Base-by-base conservation (phyloP, 2,113 vertebrate species). In the Hydrochoerus hydrochaeris region DNA sequence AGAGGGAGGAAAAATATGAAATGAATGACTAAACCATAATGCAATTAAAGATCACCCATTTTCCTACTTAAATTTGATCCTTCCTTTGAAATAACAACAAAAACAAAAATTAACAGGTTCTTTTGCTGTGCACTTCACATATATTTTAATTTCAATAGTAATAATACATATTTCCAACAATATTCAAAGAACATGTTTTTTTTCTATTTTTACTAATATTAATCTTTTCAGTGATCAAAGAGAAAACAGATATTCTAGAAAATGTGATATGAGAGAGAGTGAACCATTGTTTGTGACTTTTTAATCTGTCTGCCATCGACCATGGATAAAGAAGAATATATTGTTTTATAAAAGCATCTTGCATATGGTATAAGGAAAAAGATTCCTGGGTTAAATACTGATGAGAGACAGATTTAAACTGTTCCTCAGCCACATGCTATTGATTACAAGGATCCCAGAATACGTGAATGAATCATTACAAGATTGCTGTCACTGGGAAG, bases 291-390 rank as follows among this genome's bases (percentile, higher is more conserved):
- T 85, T 63, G 35, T 62, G 32, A 86, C 16, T 30, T 92, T 90
- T 60, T 49, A n/a, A 35, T 94, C 60, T 91, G 30, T 63, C 38
- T 92, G 49, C 49, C 30, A 90, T 83, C 63, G 77, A 30, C 35
- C 41, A 4, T 86, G 91, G 41, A 86, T 80, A 80, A 97, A 90
- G 84, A 30, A 82, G 38, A 95, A 95, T 8, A 52, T 5, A n/a
- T 0, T 71, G 77, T 71, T 96, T 94, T 35, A 75, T 93, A 86
- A 91, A 97, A 95, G n/a, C 46, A 89, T 92, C 57, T n/a, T 58
- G 44, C 49, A 12, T 52, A 49, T 46, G 28, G 67, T 57, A 44
- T 8, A 90, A 82, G 62, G 30, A 54, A 16, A 95, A 90, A 87
- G 77, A 90, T 65, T 96, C 85, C 83, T 1, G 5, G 84, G 46